Conservation (phyloP, 2,113 vertebrate genomes). For the Oplegnathus fasciatus region DNA sequence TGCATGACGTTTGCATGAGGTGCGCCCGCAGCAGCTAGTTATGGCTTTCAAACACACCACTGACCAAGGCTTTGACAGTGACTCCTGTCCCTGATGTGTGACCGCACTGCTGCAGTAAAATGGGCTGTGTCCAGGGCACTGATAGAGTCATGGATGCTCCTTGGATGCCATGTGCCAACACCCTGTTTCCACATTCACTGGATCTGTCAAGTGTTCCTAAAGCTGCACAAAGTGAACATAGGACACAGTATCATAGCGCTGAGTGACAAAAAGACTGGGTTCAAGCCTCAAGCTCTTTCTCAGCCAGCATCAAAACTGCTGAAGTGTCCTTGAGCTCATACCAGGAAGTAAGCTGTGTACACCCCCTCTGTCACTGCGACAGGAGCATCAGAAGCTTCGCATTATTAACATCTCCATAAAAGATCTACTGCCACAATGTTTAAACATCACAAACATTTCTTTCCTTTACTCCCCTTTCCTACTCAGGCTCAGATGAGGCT, state of each 20-base stretch:
- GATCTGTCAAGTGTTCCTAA: background rate
- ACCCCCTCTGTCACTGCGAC: background rate
- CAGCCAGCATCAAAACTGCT: background rate
- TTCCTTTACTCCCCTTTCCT: background rate
- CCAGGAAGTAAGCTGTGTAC: background rate
- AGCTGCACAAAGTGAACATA: background rate
- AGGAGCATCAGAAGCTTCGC: background rate
- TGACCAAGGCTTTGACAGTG: background rate
- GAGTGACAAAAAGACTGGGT: background rate
- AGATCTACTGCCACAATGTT: background rate
- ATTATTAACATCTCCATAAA: background rate
- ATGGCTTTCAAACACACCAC: constrained; percentile 47
- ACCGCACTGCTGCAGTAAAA: constrained; percentile 22
- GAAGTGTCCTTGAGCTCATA: background rate
- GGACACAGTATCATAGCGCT: background rate
- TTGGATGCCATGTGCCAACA: background rate
- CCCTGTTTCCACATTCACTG: background rate
- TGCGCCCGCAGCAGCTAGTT: constrained; percentile 58
- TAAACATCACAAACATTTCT: background rate
- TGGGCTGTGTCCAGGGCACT: background rate
- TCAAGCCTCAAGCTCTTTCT: background rate
- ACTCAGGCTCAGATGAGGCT: background rate
- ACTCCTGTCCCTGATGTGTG: background rate
- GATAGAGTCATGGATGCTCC: background rate
- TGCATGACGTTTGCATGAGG: constrained; percentile 79